phyloP scores from a whole-genome alignment of 2,888 invertebrate genomes.

The Hydropsyche betteni region DNA sequence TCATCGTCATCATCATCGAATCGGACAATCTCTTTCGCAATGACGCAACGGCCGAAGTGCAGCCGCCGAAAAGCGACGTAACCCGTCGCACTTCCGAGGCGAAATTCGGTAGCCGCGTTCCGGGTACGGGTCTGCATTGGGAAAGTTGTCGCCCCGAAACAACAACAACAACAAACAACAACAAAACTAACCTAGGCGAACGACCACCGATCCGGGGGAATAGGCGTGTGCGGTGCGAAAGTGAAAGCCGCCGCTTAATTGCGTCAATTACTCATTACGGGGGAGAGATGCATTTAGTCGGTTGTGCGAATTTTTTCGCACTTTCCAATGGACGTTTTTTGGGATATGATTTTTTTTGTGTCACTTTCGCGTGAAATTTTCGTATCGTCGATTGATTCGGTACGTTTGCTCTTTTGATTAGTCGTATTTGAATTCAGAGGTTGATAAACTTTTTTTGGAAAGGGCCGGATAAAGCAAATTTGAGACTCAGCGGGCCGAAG shows the following conservation, averaged over 20 bases:
- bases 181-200: conserved; percentile 40
- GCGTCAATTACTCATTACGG: conserved; percentile 11
- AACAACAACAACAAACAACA: conserved; percentile 21
- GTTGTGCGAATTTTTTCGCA: neutral
- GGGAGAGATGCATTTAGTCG: conserved; percentile 4
- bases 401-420: too few relatives aligned
- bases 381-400: too few relatives aligned
- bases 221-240: conserved; percentile 5
- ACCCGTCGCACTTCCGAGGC: neutral
- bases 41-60: neutral
- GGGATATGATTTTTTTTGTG: too few relatives aligned
- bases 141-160: neutral
- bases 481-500: too few relatives aligned
- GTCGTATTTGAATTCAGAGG: too few relatives aligned
- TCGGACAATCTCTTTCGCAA: neutral
- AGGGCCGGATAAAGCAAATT: too few relatives aligned
- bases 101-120: conserved; percentile 13
- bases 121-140: neutral
- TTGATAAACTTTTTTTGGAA: too few relatives aligned
- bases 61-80: neutral
- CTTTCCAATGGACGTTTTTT: too few relatives aligned
- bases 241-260: conserved; percentile 20
- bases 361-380: too few relatives aligned
- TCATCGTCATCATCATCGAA: too few relatives aligned
- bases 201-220: neutral